These are phyloP conservation scores for Drosophila orena DNA, from an alignment of 1,140 invertebrate species.

Conservation along the genomic window DNA sequence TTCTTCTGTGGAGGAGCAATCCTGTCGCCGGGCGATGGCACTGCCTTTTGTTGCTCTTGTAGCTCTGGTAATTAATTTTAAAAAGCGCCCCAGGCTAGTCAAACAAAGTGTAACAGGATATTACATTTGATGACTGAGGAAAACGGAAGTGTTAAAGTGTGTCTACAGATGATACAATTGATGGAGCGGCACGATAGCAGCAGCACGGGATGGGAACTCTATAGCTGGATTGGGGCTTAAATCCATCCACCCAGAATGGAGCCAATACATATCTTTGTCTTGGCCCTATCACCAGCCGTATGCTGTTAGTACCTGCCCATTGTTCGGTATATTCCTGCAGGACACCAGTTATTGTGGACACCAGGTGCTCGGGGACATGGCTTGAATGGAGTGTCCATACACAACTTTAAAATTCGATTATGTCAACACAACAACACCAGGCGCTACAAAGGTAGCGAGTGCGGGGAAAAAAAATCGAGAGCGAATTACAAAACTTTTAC, in stretches of 20 bases:
- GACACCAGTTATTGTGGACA: constrained; percentile 11
- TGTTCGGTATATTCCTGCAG: neutral
- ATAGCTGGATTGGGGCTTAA: neutral
- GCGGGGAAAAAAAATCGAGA: constrained; percentile 22
- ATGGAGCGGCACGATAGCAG: constrained; percentile 45
- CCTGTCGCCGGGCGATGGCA: constrained; percentile 6
- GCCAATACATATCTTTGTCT: constrained; percentile 16
- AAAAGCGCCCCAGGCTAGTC: constrained; percentile 77
- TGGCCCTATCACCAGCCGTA: neutral
- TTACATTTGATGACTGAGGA: constrained; percentile 78
- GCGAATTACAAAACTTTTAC: constrained; percentile 69
- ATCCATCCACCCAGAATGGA: neutral
- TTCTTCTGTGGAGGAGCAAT: constrained; percentile 58
- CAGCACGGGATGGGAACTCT: constrained; percentile 7
- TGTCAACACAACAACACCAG: constrained; percentile 49
- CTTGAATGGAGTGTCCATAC: constrained; percentile 56
- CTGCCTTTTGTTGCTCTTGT: constrained; percentile 49
- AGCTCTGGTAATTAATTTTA: constrained; percentile 81
- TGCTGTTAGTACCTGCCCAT: neutral
- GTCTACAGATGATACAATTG: constrained; percentile 67
- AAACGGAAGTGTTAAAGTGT: constrained; percentile 80
- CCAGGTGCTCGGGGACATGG: constrained; percentile 53
- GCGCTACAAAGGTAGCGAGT: constrained; percentile 32
- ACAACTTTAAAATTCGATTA: constrained; percentile 73
- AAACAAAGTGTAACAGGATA: constrained; percentile 82